phyloP scores from a whole-genome alignment of 2,113 vertebrate genomes.

The Lepisosteus osseus region DNA sequence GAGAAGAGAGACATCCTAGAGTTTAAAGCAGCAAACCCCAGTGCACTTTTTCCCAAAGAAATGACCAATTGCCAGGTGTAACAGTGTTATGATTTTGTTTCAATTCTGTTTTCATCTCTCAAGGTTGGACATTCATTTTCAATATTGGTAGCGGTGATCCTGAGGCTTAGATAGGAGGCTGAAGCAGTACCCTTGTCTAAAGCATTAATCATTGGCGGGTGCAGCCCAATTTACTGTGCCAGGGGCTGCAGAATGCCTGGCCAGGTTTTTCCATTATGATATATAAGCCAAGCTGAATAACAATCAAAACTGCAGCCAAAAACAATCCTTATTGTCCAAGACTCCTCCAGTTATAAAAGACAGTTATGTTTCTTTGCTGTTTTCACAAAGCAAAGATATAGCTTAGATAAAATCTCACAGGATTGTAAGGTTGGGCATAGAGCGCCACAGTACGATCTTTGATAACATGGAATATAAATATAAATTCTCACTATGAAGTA shows the following conservation, averaged over 20 bases:
- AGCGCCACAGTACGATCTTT: too few species aligned
- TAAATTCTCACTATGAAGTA: too few species aligned
- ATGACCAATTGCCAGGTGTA: too few species aligned
- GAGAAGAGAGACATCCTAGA: too few species aligned
- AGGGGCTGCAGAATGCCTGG: constrained; percentile 36
- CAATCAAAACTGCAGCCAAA: neutral
- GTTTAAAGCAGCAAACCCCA: too few species aligned
- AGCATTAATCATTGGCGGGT: constrained; percentile 29
- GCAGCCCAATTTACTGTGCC: constrained; percentile 34
- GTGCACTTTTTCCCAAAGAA: too few species aligned
- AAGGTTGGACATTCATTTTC: constrained; percentile 34
- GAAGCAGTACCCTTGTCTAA: constrained; percentile 30
- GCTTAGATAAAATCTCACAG: too few species aligned
- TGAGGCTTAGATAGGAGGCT: constrained; percentile 18
- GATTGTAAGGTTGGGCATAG: too few species aligned
- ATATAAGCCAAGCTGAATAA: constrained; percentile 26
- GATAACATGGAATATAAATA: too few species aligned
- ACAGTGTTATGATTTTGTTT: neutral
- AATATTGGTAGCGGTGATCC: constrained; percentile 36
- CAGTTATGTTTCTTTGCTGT: too few species aligned
- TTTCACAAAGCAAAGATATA: too few species aligned
- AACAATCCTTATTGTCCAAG: constrained; percentile 2
- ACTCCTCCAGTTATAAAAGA: too few species aligned
- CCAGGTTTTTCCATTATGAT: constrained; percentile 29
- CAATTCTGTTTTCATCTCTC: constrained; percentile 4